Evolutionary conservation across 1,140 invertebrate genomes (phyloP).

Genomic region (Bombus huntii): DNA sequence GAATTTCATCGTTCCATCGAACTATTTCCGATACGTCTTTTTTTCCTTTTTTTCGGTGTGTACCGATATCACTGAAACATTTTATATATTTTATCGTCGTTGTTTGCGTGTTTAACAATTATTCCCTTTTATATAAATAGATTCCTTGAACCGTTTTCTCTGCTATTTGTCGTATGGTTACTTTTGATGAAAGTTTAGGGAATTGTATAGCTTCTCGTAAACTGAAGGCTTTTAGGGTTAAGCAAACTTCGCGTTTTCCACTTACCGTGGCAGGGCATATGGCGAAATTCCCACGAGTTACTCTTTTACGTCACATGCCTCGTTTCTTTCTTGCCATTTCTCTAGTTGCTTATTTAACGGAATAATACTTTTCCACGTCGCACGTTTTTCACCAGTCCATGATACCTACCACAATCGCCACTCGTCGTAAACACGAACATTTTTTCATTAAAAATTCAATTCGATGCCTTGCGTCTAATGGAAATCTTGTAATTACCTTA

Average conservation of each 20-base stretch:
- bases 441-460: not conserved
- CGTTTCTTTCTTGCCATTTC: constrained; percentile 53
- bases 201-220: constrained; percentile 21
- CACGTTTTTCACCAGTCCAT: not conserved
- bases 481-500: not conserved
- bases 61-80: not conserved
- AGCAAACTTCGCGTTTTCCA: constrained; percentile 73
- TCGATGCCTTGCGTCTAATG: not conserved
- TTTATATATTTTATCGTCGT: too few relatives aligned
- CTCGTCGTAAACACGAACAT: not conserved
- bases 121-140: not conserved
- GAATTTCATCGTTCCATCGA: not conserved
- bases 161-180: not conserved
- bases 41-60: too few relatives aligned
- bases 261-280: constrained; percentile 65
- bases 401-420: not conserved
- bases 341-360: constrained; percentile 25
- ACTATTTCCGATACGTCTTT: not conserved
- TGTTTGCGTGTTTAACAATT: not conserved
- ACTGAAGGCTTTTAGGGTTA: constrained; percentile 71
- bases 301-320: constrained; percentile 66
- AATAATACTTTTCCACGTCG: not conserved
- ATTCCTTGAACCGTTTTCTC: not conserved
- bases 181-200: not conserved
- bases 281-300: constrained; percentile 69